phyloP scores from a whole-genome alignment of 2,113 vertebrate species.

The Pipa parva region DNA sequence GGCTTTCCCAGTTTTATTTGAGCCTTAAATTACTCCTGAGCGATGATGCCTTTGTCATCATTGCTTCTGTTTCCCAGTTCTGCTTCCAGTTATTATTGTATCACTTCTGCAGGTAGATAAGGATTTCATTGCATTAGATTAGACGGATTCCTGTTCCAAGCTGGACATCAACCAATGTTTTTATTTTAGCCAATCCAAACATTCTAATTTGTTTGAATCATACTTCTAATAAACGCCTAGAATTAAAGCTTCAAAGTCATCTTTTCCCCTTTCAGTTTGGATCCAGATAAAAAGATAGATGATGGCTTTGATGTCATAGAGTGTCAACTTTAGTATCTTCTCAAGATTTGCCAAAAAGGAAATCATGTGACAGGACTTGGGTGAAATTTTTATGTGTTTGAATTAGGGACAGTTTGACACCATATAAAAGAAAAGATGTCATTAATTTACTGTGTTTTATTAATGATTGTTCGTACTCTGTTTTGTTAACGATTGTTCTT shows the following conservation, averaged over 20 bases:
- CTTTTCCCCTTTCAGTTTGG: constrained; percentile 35
- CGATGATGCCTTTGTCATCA: too few relatives aligned
- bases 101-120: too few relatives aligned
- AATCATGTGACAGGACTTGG: constrained; percentile 1
- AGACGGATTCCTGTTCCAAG: too few relatives aligned
- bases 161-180: too few relatives aligned
- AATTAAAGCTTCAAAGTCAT: constrained; percentile 40
- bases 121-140: too few relatives aligned
- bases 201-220: constrained; percentile 6
- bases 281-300: constrained; percentile 36
- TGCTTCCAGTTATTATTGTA: too few relatives aligned
- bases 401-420: constrained; percentile 35
- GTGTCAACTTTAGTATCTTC: constrained; percentile 4
- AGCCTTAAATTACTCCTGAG: too few relatives aligned
- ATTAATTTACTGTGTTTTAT: constrained; percentile 6
- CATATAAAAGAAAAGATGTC: constrained; percentile 34
- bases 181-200: too few relatives aligned
- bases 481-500: background rate
- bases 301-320: constrained; percentile 36
- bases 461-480: background rate
- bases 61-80: too few relatives aligned
- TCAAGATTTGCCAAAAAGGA: background rate
- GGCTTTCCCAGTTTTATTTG: too few relatives aligned
- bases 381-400: constrained; percentile 38
- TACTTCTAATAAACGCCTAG: constrained; percentile 12